Evolutionary conservation across 2,888 invertebrate species (phyloP).

Genomic region (Branchipolynoe longqiensis): DNA sequence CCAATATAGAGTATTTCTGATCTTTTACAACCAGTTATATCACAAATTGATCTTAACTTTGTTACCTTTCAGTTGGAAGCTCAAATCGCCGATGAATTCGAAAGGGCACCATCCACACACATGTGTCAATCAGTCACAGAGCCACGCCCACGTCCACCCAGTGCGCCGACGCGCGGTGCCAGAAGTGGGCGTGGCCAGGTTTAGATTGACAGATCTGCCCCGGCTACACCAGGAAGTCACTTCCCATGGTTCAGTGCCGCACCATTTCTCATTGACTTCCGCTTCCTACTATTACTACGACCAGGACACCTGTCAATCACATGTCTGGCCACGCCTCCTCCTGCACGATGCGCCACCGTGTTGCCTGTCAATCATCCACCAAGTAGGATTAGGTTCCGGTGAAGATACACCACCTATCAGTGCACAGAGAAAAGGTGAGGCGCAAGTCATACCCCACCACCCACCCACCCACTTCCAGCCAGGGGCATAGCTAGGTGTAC

Average conservation of each 20-base stretch:
- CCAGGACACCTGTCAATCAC: neutral
- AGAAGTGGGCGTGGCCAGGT: neutral
- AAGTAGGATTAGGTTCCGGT: neutral
- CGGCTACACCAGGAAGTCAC: neutral
- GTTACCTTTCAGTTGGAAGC: too few species aligned
- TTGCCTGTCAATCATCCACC: neutral
- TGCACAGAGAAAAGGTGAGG: neutral
- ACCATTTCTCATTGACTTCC: too few species aligned
- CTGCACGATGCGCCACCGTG: neutral
- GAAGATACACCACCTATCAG: neutral
- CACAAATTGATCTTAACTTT: too few species aligned
- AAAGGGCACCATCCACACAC: neutral
- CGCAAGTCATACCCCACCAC: too few species aligned
- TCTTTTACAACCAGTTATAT: too few species aligned
- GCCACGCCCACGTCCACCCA: neutral
- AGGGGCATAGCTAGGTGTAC: too few species aligned
- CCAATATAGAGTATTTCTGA: too few species aligned
- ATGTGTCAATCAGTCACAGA: neutral
- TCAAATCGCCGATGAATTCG: conserved; percentile 12
- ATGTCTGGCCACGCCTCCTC: conserved; percentile 13
- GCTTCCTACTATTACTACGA: neutral
- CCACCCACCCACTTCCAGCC: too few species aligned
- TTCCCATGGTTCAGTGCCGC: neutral
- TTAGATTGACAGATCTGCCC: conserved; percentile 32
- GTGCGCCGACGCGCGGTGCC: neutral